Base-by-base conservation (phyloP, 2,113 vertebrate genomes). In the human (Homo sapiens) region DNA sequence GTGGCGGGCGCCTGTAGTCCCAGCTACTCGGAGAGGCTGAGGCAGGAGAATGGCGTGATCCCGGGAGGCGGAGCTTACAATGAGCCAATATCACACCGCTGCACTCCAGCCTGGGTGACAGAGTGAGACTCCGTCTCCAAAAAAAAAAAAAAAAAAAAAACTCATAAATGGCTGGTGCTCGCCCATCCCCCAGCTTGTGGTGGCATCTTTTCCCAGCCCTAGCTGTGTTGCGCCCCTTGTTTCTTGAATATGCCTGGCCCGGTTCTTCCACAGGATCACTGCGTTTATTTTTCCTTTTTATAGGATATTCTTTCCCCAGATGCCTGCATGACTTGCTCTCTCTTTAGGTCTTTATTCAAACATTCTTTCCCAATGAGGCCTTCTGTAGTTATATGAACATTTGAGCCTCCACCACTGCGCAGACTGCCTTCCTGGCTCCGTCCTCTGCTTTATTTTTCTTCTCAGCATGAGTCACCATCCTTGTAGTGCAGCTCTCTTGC, bases 311-410 rank as follows among this genome's bases (percentile, higher is more conserved):
- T n/a, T 66, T 22, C n/a, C 14, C 0, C 20, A 94, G n/a, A 13
- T 75, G 61, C 4, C 48, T 94, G 22, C 22, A 30, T 70, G 78
- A 38, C 61, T 89, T 55, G 32, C n/a, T 80, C 59, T 6, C 55
- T 73, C 57, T 95, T 83, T 87, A 79, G 45, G 55, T 83, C n/a
- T 61, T 87, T 93, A 45, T 75, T 95, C 22, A 81, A 72, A 55
- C n/a, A 48, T 55, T 64, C 50, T 35, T 92, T 86, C 55, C 61
- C 66, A 64, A 73, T 89, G 52, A 82, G 80, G 88, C 66, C 43
- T 88, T 89, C 40, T 8, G 11, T 80, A 35, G 40, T 95, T 81
- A 68, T 8, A 16, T 78, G 52, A 72, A 55, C n/a, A 32, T 30
- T 17, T 1, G 8, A 92, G 43, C 87, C 55, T 5, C 48, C 8